A percentile compares a stretch with the other conserved stretches of the same genome.
These are phyloP conservation scores for Brachirus orientalis DNA, from an alignment of 2,113 vertebrate genomes.

Conservation along the genomic window DNA sequence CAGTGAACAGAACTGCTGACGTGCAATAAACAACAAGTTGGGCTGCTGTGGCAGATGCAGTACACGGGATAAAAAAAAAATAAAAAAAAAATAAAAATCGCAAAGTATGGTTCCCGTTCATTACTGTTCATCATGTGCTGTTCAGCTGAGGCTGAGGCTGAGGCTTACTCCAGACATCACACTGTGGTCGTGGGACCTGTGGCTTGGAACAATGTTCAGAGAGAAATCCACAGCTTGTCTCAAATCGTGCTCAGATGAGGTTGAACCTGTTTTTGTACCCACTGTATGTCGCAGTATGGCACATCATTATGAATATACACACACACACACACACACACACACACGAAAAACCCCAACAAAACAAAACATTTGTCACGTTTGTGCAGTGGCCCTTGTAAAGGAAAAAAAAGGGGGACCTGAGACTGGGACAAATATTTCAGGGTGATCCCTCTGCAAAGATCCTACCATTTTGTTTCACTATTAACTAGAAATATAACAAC, in stretches of 20 bases:
- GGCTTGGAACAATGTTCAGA: slow-evolving; percentile 51
- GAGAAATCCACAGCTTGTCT: slow-evolving; percentile 29
- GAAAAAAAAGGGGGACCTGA: too few relatives aligned
- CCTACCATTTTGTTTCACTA: slow-evolving; percentile 27
- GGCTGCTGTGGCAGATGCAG: slow-evolving; percentile 10
- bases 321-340: too few relatives aligned
- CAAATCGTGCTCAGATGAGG: neutral
- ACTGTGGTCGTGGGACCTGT: slow-evolving; percentile 18
- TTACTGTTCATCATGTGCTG: slow-evolving; percentile 31
- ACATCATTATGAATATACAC: too few relatives aligned
- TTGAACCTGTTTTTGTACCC: too few relatives aligned
- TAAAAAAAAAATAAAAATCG: neutral
- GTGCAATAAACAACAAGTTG: slow-evolving; percentile 33
- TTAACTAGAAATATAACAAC: slow-evolving; percentile 23
- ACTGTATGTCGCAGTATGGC: too few relatives aligned
- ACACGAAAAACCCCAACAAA: too few relatives aligned
- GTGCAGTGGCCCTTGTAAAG: too few relatives aligned
- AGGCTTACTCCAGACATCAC: slow-evolving; percentile 12
- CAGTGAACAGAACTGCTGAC: slow-evolving; percentile 28
- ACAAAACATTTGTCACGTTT: too few relatives aligned
- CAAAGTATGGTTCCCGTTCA: slow-evolving; percentile 21
- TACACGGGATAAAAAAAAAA: neutral
- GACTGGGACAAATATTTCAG: slow-evolving; percentile 1
- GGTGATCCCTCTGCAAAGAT: slow-evolving; percentile 42
- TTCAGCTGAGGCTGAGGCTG: slow-evolving; percentile 29